Evolutionary conservation across 2,113 vertebrate species (phyloP).

Genomic region (Sinocyclocheilus anophthalmus): DNA sequence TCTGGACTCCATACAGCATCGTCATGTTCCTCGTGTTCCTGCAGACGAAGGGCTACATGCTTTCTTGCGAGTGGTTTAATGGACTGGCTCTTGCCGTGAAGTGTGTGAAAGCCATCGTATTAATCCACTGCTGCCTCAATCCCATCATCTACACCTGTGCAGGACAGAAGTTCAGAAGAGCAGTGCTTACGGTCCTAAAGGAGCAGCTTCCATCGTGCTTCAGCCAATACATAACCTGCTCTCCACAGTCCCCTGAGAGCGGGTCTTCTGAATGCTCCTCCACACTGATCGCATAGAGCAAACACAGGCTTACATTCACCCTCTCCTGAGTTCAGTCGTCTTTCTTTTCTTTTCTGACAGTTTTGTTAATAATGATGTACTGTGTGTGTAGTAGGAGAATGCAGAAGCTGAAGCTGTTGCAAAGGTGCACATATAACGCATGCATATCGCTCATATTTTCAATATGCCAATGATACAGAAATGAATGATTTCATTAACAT

Average conservation of each 20-base stretch:
- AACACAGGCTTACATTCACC: no score
- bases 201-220: slow-evolving; percentile 51
- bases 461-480: no score
- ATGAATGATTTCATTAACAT: no score
- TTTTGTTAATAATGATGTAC: no score
- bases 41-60: rapidly evolving
- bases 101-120: slow-evolving; percentile 67
- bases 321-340: no score
- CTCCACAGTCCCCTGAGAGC: slow-evolving; percentile 30
- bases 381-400: no score
- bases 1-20: slow-evolving; percentile 85
- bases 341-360: no score
- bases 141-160: slow-evolving; percentile 78
- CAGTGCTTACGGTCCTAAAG: slow-evolving; percentile 57
- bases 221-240: background rate
- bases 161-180: slow-evolving; percentile 72
- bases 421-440: no score
- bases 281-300: slow-evolving; percentile 19
- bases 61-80: rapidly evolving
- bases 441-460: no score
- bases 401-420: no score
- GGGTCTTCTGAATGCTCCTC: slow-evolving; percentile 57
- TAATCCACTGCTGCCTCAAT: slow-evolving; percentile 76
- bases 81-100: slow-evolving; percentile 24
- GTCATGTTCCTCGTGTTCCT: slow-evolving; percentile 60